Percentiles rank a stretch among this genome's conserved stretches.
These are phyloP conservation scores for Eugnorisma glareosa DNA, from an alignment of 2,888 invertebrate genomes.

Conservation along the genomic window DNA sequence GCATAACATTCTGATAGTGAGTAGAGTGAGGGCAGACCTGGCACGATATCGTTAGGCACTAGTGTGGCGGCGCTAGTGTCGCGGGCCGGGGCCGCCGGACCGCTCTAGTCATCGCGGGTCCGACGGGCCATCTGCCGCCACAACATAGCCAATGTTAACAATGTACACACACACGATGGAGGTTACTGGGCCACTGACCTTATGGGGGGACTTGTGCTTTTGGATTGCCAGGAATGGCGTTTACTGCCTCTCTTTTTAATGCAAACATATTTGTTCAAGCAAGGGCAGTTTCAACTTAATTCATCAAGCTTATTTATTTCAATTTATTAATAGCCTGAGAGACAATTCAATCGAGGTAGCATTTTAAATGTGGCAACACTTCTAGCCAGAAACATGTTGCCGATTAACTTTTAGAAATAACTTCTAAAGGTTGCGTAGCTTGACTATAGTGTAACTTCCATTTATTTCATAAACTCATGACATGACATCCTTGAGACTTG, in stretches of 20 bases:
- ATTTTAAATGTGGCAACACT: constrained; percentile 1
- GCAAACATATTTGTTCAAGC: background rate
- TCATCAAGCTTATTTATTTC: background rate
- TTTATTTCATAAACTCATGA: constrained; percentile 20
- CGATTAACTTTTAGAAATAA: background rate
- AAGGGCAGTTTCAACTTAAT: background rate
- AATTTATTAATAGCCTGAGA: background rate
- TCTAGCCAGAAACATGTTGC: background rate
- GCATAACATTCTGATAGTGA: constrained; percentile 78
- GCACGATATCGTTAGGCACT: constrained; percentile 80
- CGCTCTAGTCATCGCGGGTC: constrained; percentile 90
- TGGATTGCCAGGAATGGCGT: constrained; percentile 2
- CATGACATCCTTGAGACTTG: constrained; percentile 20
- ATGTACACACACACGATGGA: constrained; percentile 39
- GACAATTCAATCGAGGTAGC: constrained; percentile 1
- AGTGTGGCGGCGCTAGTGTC: constrained; percentile 83
- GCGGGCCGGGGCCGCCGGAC: constrained; percentile 85
- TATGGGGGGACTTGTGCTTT: background rate
- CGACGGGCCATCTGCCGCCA: constrained; percentile 82
- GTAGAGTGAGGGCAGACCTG: constrained; percentile 84
- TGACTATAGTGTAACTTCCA: constrained; percentile 51
- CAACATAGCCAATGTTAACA: constrained; percentile 71
- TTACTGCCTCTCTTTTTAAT: constrained; percentile 2
- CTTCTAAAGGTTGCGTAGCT: background rate
- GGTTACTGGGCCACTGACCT: constrained; percentile 36